Base-by-base conservation (phyloP, 2,797 vertebrate species). In the Parotocinclus haroldoi region DNA sequence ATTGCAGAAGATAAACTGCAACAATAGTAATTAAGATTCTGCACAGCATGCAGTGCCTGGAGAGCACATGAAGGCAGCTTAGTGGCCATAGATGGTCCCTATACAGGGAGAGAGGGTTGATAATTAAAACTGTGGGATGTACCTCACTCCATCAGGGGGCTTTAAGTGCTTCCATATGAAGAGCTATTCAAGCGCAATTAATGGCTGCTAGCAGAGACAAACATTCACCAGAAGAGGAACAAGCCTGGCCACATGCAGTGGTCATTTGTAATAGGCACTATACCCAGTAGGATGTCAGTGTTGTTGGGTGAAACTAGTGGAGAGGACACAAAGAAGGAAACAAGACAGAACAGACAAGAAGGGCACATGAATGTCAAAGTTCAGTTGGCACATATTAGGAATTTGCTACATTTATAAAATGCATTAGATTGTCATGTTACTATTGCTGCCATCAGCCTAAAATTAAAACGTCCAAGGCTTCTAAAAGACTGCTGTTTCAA, bases 101-200 rank as follows among this genome's bases (percentile, higher is more conserved):
- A 27, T 49, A 50, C 62, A 62, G 52, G 61, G 46, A 66, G 48
- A 54, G 40, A 63, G 58, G 55, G 14, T 10, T n/a, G 53, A 66
- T 70, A 73, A 78, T 75, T 78, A 60, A 72, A 71, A 64, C n/a
- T 10, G 7, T 42, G 60, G 60, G 48, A 40, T 39, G 59, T 10
- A 17, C n/a, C 49, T 61, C 44, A 60, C 72, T 60, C 40, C 45
- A 65, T 68, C 56, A 58, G 55, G 40, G 48, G 53, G 51, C 58
- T 68, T 48, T 77, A 73, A 80, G 56, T 27, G 65, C 36, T 66
- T 65, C 68, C 70, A 69, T 72, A 75, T 74, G 76, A 84, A 75
- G 51, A 71, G 58, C 76, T 81, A 74, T 74, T 72, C 49, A 46
- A 67, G 44, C 66, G 71, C 78, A 80, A 74, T 69, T 70, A 56